Evolutionary conservation across 2,113 vertebrate species (phyloP), one percentile per base, ranked within the genome.

Genomic region (Garra rufa): DNA sequence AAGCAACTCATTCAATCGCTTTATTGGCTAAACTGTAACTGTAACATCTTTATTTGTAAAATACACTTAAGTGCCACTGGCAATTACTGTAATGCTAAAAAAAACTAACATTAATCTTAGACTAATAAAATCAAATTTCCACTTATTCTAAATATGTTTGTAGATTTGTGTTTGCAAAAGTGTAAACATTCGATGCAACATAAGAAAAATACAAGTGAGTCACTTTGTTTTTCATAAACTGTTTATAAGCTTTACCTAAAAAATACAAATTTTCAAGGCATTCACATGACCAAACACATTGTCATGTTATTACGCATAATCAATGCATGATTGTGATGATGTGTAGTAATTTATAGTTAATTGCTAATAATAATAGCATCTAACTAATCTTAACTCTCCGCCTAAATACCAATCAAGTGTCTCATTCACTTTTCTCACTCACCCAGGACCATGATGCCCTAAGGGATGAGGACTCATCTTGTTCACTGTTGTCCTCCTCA

Each of bases 401-500:
- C 1, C 52, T 38, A 59, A 6, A 43, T 59, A 59, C 1, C 6
- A 59, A 77, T 43, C 13, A 77, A 43, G 3, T 15, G 7, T 44
- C 30, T 24, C 24, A 67, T 67, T 52, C 38, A 7, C 6, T 55
- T 79, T 70, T 15, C 82, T 71, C 44, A 92, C 94, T 95, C 91
- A 95, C 92, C 93, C 92, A 88, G 76, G 89, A 94, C 93, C 86
- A 95, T 21, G 92, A 90, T 0, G 81, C 87, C 85, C 85, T 91
- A 50, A 87, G 85, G 38, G 87, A 87, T 3, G 63, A 88, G 70
- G 87, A 85, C 28, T 92, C 91, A 70, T 92, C 92, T 82, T 86
- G 88, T 43, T 91, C 90, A 81, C 88, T 90, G 80, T 79, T 83
- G 82, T 92, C 91, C 86, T 92, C 90, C 15, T 92, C 92, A 13